Evolutionary conservation across 2,888 invertebrate genomes (phyloP).

Genomic region (Latheticus oryzae): DNA sequence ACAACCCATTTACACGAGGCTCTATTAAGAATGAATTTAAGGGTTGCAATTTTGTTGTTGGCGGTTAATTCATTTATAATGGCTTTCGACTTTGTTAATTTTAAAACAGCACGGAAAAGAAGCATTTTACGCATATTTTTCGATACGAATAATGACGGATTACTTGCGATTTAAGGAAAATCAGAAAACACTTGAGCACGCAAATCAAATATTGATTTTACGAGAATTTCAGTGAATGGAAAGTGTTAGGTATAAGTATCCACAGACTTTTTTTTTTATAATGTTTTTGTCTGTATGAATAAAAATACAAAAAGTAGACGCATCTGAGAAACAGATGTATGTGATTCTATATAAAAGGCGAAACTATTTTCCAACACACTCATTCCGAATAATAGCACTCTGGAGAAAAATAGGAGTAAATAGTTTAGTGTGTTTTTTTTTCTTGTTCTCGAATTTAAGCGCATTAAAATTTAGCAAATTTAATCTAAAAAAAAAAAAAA

Average conservation of each 20-base stretch:
- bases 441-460: too few species aligned
- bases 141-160: slow-evolving; percentile 29
- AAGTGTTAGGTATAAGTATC: too few species aligned
- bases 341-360: slow-evolving; percentile 17
- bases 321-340: slow-evolving; percentile 8
- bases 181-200: slow-evolving; percentile 28
- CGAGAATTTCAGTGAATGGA: slow-evolving; percentile 1
- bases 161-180: slow-evolving; percentile 26
- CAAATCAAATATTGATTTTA: slow-evolving; percentile 32
- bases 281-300: too few species aligned
- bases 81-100: slow-evolving; percentile 34
- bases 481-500: too few species aligned
- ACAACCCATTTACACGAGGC: slow-evolving; percentile 39
- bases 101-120: slow-evolving; percentile 41
- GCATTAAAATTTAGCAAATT: too few species aligned
- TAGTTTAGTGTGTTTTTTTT: slow-evolving; percentile 40
- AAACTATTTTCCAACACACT: slow-evolving; percentile 13
- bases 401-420: slow-evolving; percentile 34
- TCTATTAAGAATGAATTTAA: slow-evolving; percentile 43
- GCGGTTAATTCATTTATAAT: slow-evolving; percentile 41
- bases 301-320: slow-evolving; percentile 15
- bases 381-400: slow-evolving; percentile 36
- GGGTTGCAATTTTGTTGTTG: slow-evolving; percentile 34
- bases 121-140: slow-evolving; percentile 38
- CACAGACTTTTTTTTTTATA: too few species aligned